A percentile compares a stretch with the other conserved stretches of the same genome.
Evolutionary conservation across 2,113 vertebrate species (phyloP).

Genomic region (Tautogolabrus adspersus): DNA sequence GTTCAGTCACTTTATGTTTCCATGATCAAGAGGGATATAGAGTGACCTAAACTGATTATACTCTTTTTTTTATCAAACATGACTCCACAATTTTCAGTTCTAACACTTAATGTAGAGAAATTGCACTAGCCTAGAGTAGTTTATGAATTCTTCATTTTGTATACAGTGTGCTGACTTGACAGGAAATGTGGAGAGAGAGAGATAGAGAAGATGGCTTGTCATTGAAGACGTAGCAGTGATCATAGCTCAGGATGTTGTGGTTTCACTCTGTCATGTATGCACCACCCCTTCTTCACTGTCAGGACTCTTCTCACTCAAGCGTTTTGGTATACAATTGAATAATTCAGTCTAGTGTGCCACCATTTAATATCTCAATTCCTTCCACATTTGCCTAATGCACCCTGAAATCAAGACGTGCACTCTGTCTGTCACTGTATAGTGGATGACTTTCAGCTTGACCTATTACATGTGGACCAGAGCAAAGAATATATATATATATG

Average conservation of each 20-base stretch:
- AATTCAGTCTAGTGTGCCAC: neutral
- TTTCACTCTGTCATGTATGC: constrained; percentile 14
- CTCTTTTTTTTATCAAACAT: neutral
- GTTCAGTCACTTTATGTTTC: neutral
- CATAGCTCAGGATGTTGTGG: constrained; percentile 64
- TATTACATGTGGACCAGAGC: neutral
- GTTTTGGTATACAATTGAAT: neutral
- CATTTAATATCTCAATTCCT: neutral
- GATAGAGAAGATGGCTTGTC: constrained; percentile 30
- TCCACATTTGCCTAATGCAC: neutral
- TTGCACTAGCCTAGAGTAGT: neutral
- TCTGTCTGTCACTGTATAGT: neutral
- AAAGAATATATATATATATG: neutral
- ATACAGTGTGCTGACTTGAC: neutral
- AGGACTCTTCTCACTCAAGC: neutral
- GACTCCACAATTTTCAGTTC: too few relatives aligned
- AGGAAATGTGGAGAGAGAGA: constrained; percentile 59
- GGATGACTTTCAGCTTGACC: neutral
- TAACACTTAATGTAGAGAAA: neutral
- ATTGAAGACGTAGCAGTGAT: neutral
- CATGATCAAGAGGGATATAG: neutral
- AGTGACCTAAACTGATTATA: neutral
- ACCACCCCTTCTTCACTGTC: neutral
- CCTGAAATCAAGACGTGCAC: neutral
- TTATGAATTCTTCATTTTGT: neutral